Evolutionary conservation across 2,113 vertebrate species (phyloP), one percentile per base, ranked within the genome.

Genomic region (Macquaria australasica): DNA sequence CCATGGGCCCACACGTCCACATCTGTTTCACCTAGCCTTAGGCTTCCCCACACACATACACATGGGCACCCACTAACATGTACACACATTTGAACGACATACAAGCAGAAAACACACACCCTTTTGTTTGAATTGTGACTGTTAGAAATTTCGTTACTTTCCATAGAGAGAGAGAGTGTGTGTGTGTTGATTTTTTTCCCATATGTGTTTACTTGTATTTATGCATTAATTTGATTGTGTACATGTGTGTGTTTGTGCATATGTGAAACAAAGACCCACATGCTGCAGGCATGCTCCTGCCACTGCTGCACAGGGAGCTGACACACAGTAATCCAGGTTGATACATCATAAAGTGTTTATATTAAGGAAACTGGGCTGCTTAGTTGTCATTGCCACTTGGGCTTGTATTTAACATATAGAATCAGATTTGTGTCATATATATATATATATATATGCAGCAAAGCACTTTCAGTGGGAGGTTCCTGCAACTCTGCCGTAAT

Each of bases 11-110:
- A 72, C 80, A 88, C 74, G 79, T 73, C 58, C 81, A 84, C 89
- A 91, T 88, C 91, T 90, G 87, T 82, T 87, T 88, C 58, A 80
- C 59, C 59, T 68, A 82, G 59, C 89, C 48, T 6, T 6, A 7
- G 39, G 39, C 39, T 39, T 39, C 39, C 39, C 63, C 79, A 25
- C 31, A 45, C 43, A 43, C 41, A 45, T 3, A 53, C 25, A 56
- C 23, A 51, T 23, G 12, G 28, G 14, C 21, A n/a, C 12, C 1
- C 39, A 34, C 63, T 23, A 5, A 55, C 48, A 72, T 15, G 6
- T 8, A 20, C 56, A 53, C 68, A 41, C n/a, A 11, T 60, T 10
- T 74, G 18, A 60, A 28, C 45, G n/a, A 60, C 41, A 41, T 28
- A 31, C 56, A 21, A 60, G 18, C n/a, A 48, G 3, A 20, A 59